phyloP scores from a whole-genome alignment of 2,888 invertebrate species.

The Meteorus colon region DNA sequence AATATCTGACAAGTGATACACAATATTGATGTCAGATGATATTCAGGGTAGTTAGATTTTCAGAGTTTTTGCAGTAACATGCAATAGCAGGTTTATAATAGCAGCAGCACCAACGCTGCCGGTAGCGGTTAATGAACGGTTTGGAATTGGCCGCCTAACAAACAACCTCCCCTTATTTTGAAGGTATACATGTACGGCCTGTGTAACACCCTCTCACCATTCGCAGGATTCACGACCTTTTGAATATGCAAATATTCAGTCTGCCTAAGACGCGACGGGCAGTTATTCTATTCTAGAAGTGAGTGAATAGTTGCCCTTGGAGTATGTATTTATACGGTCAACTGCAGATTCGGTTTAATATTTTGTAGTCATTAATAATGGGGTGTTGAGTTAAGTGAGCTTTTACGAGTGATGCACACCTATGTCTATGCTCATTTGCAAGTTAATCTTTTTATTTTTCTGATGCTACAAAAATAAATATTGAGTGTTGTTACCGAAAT shows the following conservation, averaged over 20 bases:
- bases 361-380: slow-evolving; percentile 12
- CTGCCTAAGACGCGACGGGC: slow-evolving; percentile 61
- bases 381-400: neutral
- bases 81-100: slow-evolving; percentile 44
- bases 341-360: slow-evolving; percentile 3
- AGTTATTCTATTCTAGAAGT: slow-evolving; percentile 56
- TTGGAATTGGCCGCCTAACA: slow-evolving; percentile 59
- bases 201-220: slow-evolving; percentile 44
- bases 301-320: slow-evolving; percentile 51
- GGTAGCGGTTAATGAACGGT: slow-evolving; percentile 60
- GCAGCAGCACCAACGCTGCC: slow-evolving; percentile 43
- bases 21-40: too few species aligned
- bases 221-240: slow-evolving; percentile 62
- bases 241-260: slow-evolving; percentile 64
- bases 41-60: neutral
- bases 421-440: neutral
- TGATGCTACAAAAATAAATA: too few species aligned
- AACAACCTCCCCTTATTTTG: slow-evolving; percentile 51
- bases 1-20: too few species aligned
- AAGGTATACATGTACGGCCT: slow-evolving; percentile 18
- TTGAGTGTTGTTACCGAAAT: too few species aligned
- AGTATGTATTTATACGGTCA: slow-evolving; percentile 11
- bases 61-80: slow-evolving; percentile 10
- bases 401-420: neutral
- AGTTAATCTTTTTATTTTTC: too few species aligned